Percentiles rank a stretch among this genome's conserved stretches.
Evolutionary conservation across 2,888 invertebrate species (phyloP).

Genomic region (Drosophila dives): DNA sequence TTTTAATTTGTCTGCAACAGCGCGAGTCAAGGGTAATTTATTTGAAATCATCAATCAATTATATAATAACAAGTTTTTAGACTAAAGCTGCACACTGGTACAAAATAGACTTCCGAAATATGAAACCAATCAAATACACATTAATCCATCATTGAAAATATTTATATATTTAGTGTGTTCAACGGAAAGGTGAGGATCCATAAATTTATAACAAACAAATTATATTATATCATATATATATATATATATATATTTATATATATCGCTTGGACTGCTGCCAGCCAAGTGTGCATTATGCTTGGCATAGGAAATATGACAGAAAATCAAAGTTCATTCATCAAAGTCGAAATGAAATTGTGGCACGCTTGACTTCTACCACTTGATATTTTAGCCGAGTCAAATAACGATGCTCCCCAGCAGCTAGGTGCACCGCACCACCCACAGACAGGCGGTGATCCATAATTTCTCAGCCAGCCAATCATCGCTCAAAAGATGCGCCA

Average conservation of each 20-base stretch:
- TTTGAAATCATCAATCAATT: slow-evolving; percentile 53
- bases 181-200: too few species aligned
- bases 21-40: slow-evolving; percentile 25
- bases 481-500: slow-evolving; percentile 75
- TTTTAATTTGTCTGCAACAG: slow-evolving; percentile 29
- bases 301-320: slow-evolving; percentile 47
- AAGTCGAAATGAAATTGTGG: slow-evolving; percentile 60
- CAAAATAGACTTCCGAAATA: not conserved
- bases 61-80: slow-evolving; percentile 37
- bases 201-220: not conserved
- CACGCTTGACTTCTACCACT: slow-evolving; percentile 52
- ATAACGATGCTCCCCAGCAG: slow-evolving; percentile 21
- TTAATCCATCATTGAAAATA: not conserved
- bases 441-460: slow-evolving; percentile 58
- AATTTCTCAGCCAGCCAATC: slow-evolving; percentile 63
- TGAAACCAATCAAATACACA: not conserved
- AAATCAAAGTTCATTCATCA: slow-evolving; percentile 74
- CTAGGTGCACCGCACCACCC: slow-evolving; percentile 35
- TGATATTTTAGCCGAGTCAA: slow-evolving; percentile 46
- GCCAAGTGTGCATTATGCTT: slow-evolving; percentile 26
- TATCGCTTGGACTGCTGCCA: not conserved
- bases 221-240: not conserved
- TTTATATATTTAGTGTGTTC: not conserved
- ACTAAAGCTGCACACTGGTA: slow-evolving; percentile 27
- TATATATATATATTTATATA: too few species aligned